Conservation (phyloP, 92 coral and sea anemone species). For the Epizoanthus illoricatus region DNA sequence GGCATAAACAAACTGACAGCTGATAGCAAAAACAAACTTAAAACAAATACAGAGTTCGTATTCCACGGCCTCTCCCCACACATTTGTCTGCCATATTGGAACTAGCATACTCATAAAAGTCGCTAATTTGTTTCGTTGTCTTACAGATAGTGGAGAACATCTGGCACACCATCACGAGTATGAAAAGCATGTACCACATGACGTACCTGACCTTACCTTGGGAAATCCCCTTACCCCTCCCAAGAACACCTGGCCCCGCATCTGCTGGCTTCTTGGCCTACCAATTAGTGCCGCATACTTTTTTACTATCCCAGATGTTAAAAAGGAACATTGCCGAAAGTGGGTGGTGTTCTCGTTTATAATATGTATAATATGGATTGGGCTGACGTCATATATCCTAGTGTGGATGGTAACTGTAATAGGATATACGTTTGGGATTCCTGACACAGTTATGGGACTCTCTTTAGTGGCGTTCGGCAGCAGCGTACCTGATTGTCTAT, state of each 20-base stretch:
- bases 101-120: too few relatives aligned
- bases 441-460: slow-evolving; percentile 97
- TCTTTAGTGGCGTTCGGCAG: slow-evolving; percentile 98
- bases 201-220: slow-evolving; percentile 89
- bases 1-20: too few relatives aligned
- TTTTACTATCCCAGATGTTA: slow-evolving; percentile 92
- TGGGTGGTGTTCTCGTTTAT: slow-evolving; percentile 80
- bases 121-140: background rate
- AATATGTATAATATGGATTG: slow-evolving; percentile 92
- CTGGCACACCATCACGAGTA: slow-evolving; percentile 86
- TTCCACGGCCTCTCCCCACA: too few relatives aligned
- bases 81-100: background rate
- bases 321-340: slow-evolving; percentile 76
- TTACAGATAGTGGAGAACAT: slow-evolving; percentile 70
- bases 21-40: too few relatives aligned
- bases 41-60: too few relatives aligned
- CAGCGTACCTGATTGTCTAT: slow-evolving; percentile 97
- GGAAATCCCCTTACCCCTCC: slow-evolving; percentile 92
- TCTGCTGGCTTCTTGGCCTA: slow-evolving; percentile 84
- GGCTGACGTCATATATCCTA: slow-evolving; percentile 86
- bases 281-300: slow-evolving; percentile 79
- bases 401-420: slow-evolving; percentile 99
- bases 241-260: slow-evolving; percentile 67
- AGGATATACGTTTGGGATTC: slow-evolving; percentile 93
- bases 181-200: slow-evolving; percentile 80